Base-by-base conservation (phyloP, 2,113 vertebrate species). In the Alethe castanea region DNA sequence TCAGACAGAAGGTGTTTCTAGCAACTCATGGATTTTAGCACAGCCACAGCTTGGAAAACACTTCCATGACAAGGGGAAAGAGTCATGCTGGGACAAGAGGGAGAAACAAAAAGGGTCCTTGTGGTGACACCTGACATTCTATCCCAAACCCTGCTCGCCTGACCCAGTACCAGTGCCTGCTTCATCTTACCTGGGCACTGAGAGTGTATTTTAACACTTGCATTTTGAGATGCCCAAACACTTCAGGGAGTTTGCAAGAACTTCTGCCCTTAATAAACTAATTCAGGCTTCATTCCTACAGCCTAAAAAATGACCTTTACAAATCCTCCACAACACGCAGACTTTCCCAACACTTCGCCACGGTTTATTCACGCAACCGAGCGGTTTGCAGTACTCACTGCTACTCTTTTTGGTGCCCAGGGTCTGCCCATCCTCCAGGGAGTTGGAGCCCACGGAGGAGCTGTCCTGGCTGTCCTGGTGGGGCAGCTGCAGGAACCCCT, bases 391-490 rank as follows among this genome's bases (percentile, higher is more conserved):
- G 91, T 97, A 99, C 99, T 99, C 98, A 99, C 99, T 99, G 91
- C 98, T 98, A 98, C 99, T 99, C 94, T 98, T 99, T 96, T 99
- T 99, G 56, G 99, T 98, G 35, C 98, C 98, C 87, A 98, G 40
- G 36, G 98, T 97, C 52, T 99, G 98, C 9, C 98, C 96, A 81
- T 99, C 99, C 81, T 99, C 99, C 79, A 99, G 98, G 59, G 99
- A 99, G 97, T 99, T 99, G 89, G 99, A 99, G 91, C 99, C 99
- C 28, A 99, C 97, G 14, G 99, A 99, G 25, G 99, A 99, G 97
- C 99, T 99, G 94, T 99, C 99, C 97, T 99, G 99, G 95, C 98
- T 99, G 95, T 99, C 99, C 53, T 96, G 98, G 42, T 97, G 98
- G 38, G 99, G 98, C 45, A 99, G 97, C 12, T 98, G 97, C 94